Evolutionary conservation across 2,888 invertebrate genomes (phyloP), one percentile per base, ranked within the genome.

Genomic region (Troilus luridus): DNA sequence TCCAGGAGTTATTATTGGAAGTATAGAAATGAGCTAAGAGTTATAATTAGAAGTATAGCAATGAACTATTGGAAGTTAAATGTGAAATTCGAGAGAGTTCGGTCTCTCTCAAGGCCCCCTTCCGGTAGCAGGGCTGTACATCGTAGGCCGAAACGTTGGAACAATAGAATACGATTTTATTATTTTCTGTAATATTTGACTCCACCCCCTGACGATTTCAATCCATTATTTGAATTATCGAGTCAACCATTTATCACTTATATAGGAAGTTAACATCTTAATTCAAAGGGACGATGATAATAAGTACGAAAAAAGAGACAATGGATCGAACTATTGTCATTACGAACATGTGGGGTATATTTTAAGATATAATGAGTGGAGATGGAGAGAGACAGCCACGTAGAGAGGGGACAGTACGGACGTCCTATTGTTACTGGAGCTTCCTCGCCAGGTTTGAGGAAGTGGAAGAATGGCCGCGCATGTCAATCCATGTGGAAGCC

Each of bases 361-460:
- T 72, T 27, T 27, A 77, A 77, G 72, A 77, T 19, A 41, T 5
- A 41, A 41, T 77, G 72, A 77, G 27, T 41, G 41, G 41, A 41
- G 41, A 19, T 41, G 72, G 41, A 17, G 72, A 41, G 17, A 41
- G 27, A 17, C 27, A 1, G 6, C 27, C 72, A 77, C 72, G 72
- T 77, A 77, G 72, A 14, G 7, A 14, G 6, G 5, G 27, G 24
- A 81, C 54, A 1, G 54, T 81, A 85, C 85, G 85, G 85, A 85
- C 56, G 85, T 85, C 85, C 85, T 85, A 85, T 85, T 85, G 85
- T 85, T n/a, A 85, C n/a, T 85, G 85, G 56, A 54, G 56, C 85
- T 85, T 85, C 85, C 85, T 56, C 56, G 10, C 81, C 54, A 54
- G 81, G 19, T 81, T 81, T 81, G 85, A 85, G 85, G 85, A 85